A percentile compares a stretch with the other conserved stretches of the same genome.
Conservation (phyloP, 1,140 invertebrate species). For the Drosophila sp. region DNA sequence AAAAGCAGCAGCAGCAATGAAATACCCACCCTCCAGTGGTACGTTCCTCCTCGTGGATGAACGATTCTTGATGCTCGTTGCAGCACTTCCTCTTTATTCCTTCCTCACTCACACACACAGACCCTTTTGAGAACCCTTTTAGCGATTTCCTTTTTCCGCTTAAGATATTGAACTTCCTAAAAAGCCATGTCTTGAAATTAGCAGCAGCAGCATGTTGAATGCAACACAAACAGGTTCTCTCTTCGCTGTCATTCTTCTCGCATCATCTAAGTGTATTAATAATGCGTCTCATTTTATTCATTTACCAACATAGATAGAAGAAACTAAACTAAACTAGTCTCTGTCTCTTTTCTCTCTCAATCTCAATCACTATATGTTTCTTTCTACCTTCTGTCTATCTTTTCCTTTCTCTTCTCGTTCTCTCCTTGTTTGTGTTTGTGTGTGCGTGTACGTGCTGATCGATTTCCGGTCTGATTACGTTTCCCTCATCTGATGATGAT, state of each 20-base stretch:
- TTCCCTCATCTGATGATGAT: slow-evolving; percentile 57
- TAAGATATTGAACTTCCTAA: slow-evolving; percentile 14
- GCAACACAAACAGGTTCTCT: not conserved
- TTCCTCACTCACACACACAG: not conserved
- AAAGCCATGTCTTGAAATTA: slow-evolving; percentile 1
- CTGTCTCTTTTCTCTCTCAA: slow-evolving; percentile 24
- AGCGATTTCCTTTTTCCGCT: slow-evolving; percentile 19
- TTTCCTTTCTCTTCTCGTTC: slow-evolving; percentile 16
- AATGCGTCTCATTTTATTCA: slow-evolving; percentile 37
- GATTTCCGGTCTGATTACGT: slow-evolving; percentile 82
- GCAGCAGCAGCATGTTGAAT: slow-evolving; percentile 1
- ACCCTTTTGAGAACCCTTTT: not conserved
- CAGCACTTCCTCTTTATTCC: slow-evolving; percentile 5
- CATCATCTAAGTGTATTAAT: slow-evolving; percentile 11
- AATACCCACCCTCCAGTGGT: not conserved
- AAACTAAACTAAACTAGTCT: slow-evolving; percentile 17
- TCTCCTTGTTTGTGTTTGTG: slow-evolving; percentile 32
- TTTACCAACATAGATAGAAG: slow-evolving; percentile 20
- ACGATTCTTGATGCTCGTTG: not conserved
- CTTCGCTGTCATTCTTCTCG: not conserved
- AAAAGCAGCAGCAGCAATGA: not conserved
- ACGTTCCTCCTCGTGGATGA: not conserved
- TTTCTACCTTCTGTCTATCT: not conserved
- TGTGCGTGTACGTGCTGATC: slow-evolving; percentile 69
- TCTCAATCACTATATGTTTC: not conserved